Percentiles rank a stretch among this genome's conserved stretches.
These are phyloP conservation scores for Maniola jurtina DNA, from an alignment of 1,140 invertebrate species.

Conservation along the genomic window DNA sequence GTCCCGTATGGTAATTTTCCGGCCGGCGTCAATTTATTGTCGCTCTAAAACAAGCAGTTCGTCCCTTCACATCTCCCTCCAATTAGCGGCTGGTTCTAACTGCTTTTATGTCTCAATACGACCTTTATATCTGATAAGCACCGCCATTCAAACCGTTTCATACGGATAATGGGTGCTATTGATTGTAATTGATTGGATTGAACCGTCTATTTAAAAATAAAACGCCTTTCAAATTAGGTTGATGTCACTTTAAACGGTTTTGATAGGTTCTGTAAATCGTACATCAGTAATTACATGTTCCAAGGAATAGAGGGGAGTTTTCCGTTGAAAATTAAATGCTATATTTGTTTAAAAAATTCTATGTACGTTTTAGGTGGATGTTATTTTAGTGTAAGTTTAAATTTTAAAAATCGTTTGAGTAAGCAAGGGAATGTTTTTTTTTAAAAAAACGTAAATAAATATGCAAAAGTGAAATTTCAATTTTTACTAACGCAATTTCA, in stretches of 20 bases:
- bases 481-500: constrained; percentile 3
- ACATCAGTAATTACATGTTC: neutral
- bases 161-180: constrained; percentile 38
- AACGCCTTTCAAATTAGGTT: neutral
- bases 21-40: constrained; percentile 67
- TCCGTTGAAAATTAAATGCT: neutral
- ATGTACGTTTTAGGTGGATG: no score
- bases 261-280: neutral
- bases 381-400: no score
- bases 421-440: neutral
- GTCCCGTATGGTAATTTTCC: constrained; percentile 58
- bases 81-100: constrained; percentile 64
- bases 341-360: no score
- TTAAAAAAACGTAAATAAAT: neutral
- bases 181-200: constrained; percentile 29
- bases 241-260: neutral
- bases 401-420: neutral
- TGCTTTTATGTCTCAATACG: constrained; percentile 65
- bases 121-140: constrained; percentile 44
- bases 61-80: constrained; percentile 51
- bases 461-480: neutral
- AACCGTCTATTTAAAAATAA: constrained; percentile 16
- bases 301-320: neutral
- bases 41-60: constrained; percentile 69
- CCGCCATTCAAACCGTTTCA: constrained; percentile 41